phyloP scores from a whole-genome alignment of 2,888 invertebrate species.

The Drepana falcataria region DNA sequence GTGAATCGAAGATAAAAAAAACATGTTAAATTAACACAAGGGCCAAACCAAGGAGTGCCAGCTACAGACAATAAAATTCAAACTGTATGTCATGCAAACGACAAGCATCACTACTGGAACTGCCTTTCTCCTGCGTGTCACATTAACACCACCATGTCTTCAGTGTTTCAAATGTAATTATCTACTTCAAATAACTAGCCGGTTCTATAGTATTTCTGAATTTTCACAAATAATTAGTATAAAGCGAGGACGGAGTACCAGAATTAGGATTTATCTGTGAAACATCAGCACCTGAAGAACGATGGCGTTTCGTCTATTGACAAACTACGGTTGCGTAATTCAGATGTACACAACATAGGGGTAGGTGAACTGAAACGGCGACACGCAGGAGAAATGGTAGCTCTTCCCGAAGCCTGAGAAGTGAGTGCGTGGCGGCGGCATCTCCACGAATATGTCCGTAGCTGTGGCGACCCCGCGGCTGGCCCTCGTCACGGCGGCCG shows the following conservation, averaged over 20 bases:
- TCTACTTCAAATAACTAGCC: too few species aligned
- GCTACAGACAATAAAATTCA: conserved; percentile 63
- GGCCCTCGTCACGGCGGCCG: conserved; percentile 75
- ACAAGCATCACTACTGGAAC: conserved; percentile 60
- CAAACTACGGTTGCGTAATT: conserved; percentile 16
- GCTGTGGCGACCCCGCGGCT: conserved; percentile 71
- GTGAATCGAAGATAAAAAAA: conserved; percentile 18
- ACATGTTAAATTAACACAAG: conserved; percentile 54
- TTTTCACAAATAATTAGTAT: neutral
- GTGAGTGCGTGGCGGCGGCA: conserved; percentile 71
- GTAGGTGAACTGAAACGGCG: conserved; percentile 72
- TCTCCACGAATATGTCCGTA: conserved; percentile 66
- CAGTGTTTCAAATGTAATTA: too few species aligned
- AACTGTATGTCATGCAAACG: conserved; percentile 65
- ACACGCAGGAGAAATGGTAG: conserved; percentile 77
- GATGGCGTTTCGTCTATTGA: conserved; percentile 2
- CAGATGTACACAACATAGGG: conserved; percentile 72
- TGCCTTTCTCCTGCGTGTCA: conserved; percentile 48
- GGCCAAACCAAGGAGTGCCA: conserved; percentile 77
- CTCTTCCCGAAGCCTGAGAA: conserved; percentile 75
- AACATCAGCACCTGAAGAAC: too few species aligned
- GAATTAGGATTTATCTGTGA: neutral
- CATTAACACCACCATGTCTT: conserved; percentile 14
- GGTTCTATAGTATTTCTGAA: too few species aligned
- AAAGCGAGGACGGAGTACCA: neutral